Evolutionary conservation across 2,113 vertebrate species (phyloP), one percentile per base, ranked within the genome.

Genomic region (Prietella phreatophila): DNA sequence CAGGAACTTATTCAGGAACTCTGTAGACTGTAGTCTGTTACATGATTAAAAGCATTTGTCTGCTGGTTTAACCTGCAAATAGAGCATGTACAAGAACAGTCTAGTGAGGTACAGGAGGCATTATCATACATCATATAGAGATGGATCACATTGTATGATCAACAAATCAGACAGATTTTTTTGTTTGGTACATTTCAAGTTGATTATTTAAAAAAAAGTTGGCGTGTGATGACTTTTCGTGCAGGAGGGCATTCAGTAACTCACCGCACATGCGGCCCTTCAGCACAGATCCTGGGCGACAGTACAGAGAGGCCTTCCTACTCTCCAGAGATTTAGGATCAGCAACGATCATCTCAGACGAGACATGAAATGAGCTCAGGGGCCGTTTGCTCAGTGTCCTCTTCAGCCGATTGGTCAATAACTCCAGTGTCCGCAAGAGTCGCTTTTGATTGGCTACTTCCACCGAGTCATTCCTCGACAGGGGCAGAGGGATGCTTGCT

Each of bases 241-340:
- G 47, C 65, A 88, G 60, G 47, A 55, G 30, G 22, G 4, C 25
- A 20, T 30, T 60, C 33, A 39, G 80, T 82, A 86, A 91, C 97
- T 97, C 95, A 99, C 98, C 98, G 90, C 98, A 99, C 97, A 99
- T 97, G 81, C 97, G 95, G 5, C 97, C 97, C 89, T 97, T 97
- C 78, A 99, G 95, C 90, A 99, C 94, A 0, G 98, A 99, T 88
- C 98, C 98, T 0, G 98, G 98, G 67, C 96, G 95, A 93, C 98
- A 99, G 93, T 96, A 99, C 47, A 99, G 96, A 50, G 96, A 96
- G 5, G 97, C 96, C 86, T 94, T 97, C 91, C 93, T 95, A 0
- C 97, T 96, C 91, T 97, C 97, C 90, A 99, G 93, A 0, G 97
- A 98, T 91, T 97, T 99, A 91, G 96, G 96, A 91, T 99, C 98